Evolutionary conservation across 2,797 vertebrate genomes (phyloP), one percentile per base, ranked within the genome.

Genomic region (Melanotaenia maccullochi): DNA sequence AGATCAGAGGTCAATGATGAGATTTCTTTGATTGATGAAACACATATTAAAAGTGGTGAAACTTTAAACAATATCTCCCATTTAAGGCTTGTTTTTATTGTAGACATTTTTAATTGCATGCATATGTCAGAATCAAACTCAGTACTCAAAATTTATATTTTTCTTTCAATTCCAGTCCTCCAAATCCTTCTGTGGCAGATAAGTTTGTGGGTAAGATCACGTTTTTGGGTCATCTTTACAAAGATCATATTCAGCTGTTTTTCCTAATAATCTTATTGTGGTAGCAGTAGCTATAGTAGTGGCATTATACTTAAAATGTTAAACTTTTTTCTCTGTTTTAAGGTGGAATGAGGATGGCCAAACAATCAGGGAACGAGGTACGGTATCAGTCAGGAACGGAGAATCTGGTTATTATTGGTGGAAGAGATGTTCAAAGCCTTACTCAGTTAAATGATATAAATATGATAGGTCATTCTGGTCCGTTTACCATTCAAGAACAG

Each of bases 301-400:
- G 20, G 18, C 44, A 47, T n/a, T 47, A 3, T n/a, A n/a, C 20
- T n/a, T 8, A 20, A n/a, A 47, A n/a, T n/a, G 1, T 2, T 28
- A 22, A 51, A 12, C 9, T 76, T 76, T 75, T 58, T 65, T 58
- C 0, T 87, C 36, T 75, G 16, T 85, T 84, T 70, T 22, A 60
- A 91, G 69, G 69, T 59, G 88, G 69, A 3, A 55, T 62, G 61
- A 92, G 73, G 68, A 3, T 40, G 3, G 18, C 52, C 66, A 86
- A 79, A 73, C 81, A 65, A 16, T 44, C 72, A 30, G 85, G 71
- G 30, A 72, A 80, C 47, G 91, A 93, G 91, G 93, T 94, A 83
- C 1, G 25, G 0, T 18, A 61, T 65, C 1, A 1, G 9, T 49
- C 13, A 33, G 32, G 51, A 22, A 51, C 1, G n/a, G 4, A 58